Evolutionary conservation across 2,888 invertebrate species (phyloP), one percentile per base, ranked within the genome.

Genomic region (Sisyra nigra): DNA sequence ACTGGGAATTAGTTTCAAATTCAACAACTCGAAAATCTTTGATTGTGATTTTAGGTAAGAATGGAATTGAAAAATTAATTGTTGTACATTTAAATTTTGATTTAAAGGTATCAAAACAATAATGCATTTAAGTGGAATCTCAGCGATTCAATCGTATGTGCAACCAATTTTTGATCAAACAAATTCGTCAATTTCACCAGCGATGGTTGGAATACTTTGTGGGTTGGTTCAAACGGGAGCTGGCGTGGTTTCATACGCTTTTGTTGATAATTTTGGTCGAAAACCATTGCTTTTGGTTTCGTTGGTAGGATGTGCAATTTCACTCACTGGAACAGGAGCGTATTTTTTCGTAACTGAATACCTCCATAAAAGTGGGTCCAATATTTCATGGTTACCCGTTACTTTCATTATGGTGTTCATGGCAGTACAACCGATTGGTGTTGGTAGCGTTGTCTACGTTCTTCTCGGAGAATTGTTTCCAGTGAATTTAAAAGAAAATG

Each of bases 191-290:
- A 60, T 75, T 17, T 56, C 62, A 46, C 62, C 72, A 2, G 67
- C 70, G 48, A 57, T 71, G 45, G 71, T 72, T 29, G 71, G 73
- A 2, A 71, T 75, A 10, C 66, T 74, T 48, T 62, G 72, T 40
- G 72, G 72, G 43, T 65, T 67, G 42, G 68, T 72, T 18, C 74
- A 74, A 58, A 63, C 74, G 2, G 57, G 72, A 2, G 71, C 73
- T 3, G 70, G 72, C 46, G 59, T 66, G 31, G 60, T 72, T 4
- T 69, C 72, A 1, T 67, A 72, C 8, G 57, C 71, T 37, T 61
- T 76, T 2, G 70, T 75, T n/a, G 80, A 81, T 55, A 66, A 69
- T 35, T 69, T 72, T 18, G 80, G 81, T 17, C 67, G 80, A 46
- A 70, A 74, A 45, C 69, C 71, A 9, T 62, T 81, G 7, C 60